A percentile compares a stretch with the other conserved stretches of the same genome.
These are phyloP conservation scores for Pseudomyrmex dendroicus DNA, from an alignment of 1,140 invertebrate species.

Conservation along the genomic window DNA sequence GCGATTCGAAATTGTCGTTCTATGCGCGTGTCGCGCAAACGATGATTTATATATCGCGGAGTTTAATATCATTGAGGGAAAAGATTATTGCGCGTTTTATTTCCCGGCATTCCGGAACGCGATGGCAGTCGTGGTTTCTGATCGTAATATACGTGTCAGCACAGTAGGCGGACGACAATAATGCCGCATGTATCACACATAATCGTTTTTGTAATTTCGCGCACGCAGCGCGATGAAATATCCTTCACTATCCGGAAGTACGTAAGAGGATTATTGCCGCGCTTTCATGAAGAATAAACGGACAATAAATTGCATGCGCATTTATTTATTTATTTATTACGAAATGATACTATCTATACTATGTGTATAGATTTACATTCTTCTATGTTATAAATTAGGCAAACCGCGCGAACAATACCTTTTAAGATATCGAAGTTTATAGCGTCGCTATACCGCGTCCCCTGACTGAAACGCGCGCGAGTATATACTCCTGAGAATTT, in stretches of 20 bases:
- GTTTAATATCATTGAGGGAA: constrained; percentile 18
- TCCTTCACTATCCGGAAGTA: not conserved
- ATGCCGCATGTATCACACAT: constrained; percentile 5
- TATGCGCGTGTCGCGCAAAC: not conserved
- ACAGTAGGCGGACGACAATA: constrained; percentile 16
- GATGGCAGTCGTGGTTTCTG: constrained; percentile 14
- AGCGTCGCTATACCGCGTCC: constrained; percentile 5
- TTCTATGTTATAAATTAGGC: no score
- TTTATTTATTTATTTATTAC: constrained; percentile 18
- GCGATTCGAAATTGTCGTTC: not conserved
- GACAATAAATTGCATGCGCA: not conserved
- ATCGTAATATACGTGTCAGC: constrained; percentile 18
- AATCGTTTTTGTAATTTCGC: constrained; percentile 15
- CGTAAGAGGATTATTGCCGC: constrained; percentile 14
- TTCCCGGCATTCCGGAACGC: not conserved
- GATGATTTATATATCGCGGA: constrained; percentile 26
- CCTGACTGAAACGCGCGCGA: constrained; percentile 24
- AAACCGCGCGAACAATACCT: not conserved
- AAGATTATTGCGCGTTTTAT: constrained; percentile 31
- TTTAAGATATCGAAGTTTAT: constrained; percentile 26
- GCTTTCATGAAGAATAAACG: no score
- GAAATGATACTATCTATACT: not conserved
- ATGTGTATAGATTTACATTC: no score
- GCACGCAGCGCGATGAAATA: constrained; percentile 8
- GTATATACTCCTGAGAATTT: constrained; percentile 42